These are phyloP conservation scores for Drosophila melanosoma DNA, from an alignment of 2,888 invertebrate species.

Conservation along the genomic window DNA sequence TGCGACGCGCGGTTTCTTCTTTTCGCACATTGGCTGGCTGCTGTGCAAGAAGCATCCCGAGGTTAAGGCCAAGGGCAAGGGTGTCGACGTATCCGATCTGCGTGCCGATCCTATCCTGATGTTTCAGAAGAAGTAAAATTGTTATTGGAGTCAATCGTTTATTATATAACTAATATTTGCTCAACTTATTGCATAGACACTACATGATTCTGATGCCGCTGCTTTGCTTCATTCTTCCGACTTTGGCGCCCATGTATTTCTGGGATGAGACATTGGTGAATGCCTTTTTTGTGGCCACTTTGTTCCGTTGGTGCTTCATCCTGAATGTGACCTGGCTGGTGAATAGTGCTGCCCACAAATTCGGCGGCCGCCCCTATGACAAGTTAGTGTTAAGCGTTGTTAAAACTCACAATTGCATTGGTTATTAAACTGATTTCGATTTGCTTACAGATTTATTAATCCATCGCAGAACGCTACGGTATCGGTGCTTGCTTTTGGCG, in stretches of 20 bases:
- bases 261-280: constrained; percentile 91
- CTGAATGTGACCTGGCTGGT: constrained; percentile 96
- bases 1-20: constrained; percentile 96
- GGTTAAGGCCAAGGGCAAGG: constrained; percentile 93
- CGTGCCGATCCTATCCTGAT: constrained; percentile 91
- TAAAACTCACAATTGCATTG: background rate
- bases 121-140: constrained; percentile 94
- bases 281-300: constrained; percentile 89
- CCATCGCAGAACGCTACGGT: constrained; percentile 89
- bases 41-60: constrained; percentile 95
- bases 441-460: constrained; percentile 86
- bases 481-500: constrained; percentile 88
- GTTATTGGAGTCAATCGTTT: background rate
- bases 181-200: constrained; percentile 86
- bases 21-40: constrained; percentile 98
- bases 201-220: constrained; percentile 91
- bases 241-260: constrained; percentile 89
- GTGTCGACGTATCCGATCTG: constrained; percentile 94
- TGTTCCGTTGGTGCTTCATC: constrained; percentile 92
- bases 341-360: constrained; percentile 95
- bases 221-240: constrained; percentile 91
- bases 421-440: background rate
- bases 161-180: constrained; percentile 1
- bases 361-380: constrained; percentile 91
- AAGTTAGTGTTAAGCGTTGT: constrained; percentile 85